Base-by-base conservation (phyloP, 2,797 vertebrate species). In the Lacerta viridis region DNA sequence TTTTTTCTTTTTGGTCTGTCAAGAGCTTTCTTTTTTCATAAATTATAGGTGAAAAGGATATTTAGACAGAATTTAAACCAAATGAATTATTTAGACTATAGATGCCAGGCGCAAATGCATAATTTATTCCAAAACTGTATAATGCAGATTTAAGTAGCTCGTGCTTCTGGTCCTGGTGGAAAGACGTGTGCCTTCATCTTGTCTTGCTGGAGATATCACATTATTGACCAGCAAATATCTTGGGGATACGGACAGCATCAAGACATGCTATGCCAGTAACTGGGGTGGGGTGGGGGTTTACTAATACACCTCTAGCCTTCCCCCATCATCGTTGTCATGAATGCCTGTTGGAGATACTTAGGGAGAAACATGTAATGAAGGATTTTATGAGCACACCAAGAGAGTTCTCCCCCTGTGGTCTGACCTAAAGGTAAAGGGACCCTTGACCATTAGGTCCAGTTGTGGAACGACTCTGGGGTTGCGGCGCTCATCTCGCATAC, bases 51-150 rank as follows among this genome's bases (percentile, higher is more conserved):
- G 86, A 89, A 75, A 36, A 9, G 92, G 1, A 91, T 94, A 93
- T 85, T 96, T 95, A 93, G 72, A 92, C 27, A 92, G 89, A 94
- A 90, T 94, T 96, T 96, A 96, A 94, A 87, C 84, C 90, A 91
- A 92, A 76, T 95, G 79, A 95, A 95, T 95, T 96, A 96, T 96
- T 96, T 94, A 96, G 92, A 92, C 92, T 95, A 94, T 55, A 94
- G 82, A 95, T 93, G 89, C 80, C 82, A 87, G 91, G 69, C 79
- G 15, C 27, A 94, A 95, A 95, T 94, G 59, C 71, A 92, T 95
- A 93, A 95, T 96, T 95, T 96, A 95, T 95, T 92, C 85, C 66
- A 92, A 90, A 85, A 84, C 11, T 91, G 84, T 89, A 84, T 91
- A 92, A 95, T 55, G 6, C 80, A 92, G 13, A 64, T 95, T 94